Conservation (phyloP, 2,113 vertebrate species). For the Isurus oxyrinchus region DNA sequence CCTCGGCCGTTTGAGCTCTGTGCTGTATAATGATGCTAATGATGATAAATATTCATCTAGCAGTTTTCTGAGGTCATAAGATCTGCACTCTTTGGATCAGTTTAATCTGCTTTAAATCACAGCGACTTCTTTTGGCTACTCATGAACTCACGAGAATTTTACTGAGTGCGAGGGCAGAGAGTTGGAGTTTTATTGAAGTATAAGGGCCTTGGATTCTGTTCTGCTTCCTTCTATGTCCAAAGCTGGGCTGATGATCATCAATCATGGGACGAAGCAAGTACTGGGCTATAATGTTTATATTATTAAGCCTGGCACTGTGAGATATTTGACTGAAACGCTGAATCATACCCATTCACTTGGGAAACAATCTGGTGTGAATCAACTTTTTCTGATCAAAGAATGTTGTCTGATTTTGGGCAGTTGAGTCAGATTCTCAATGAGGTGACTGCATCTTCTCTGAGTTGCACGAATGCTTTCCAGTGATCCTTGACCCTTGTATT, state of each 20-base stretch:
- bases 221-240: not conserved
- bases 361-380: not conserved
- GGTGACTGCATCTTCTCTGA: not conserved
- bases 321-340: not conserved
- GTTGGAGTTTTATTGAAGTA: not conserved
- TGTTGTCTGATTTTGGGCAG: not conserved
- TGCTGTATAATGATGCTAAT: slow-evolving; percentile 26
- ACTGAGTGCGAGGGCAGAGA: not conserved
- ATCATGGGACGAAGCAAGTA: not conserved
- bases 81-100: not conserved
- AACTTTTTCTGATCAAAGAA: not conserved
- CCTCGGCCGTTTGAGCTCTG: not conserved
- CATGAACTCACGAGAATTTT: not conserved
- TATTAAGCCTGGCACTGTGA: not conserved
- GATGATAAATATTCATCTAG: slow-evolving; percentile 28
- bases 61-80: slow-evolving; percentile 10
- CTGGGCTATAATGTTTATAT: not conserved
- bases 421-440: not conserved
- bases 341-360: not conserved
- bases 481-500: not conserved
- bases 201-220: not conserved
- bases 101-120: slow-evolving; percentile 22
- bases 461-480: not conserved
- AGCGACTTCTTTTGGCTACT: not conserved
- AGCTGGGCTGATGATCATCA: not conserved